Percentiles rank a stretch among this genome's conserved stretches.
Conservation (phyloP, 2,888 invertebrate genomes). For the Rotaria macrura region DNA sequence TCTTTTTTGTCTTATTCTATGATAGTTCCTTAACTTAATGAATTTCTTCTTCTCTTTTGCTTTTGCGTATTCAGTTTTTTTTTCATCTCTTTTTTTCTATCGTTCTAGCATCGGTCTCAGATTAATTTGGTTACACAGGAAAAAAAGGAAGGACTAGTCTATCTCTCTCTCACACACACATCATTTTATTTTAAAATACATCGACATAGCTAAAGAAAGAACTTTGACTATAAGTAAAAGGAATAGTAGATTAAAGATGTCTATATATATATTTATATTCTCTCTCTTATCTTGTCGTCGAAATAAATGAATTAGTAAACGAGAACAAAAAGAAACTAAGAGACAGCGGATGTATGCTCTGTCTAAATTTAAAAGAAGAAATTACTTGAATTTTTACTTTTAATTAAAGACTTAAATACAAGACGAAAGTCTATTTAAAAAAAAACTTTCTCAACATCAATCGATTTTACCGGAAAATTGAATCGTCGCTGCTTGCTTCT, state of each 20-base stretch:
- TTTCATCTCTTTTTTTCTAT: not conserved
- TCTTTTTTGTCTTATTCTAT: not conserved
- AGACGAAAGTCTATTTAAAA: too few species aligned
- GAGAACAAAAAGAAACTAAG: not conserved
- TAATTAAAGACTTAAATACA: too few species aligned
- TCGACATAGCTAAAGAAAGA: not conserved
- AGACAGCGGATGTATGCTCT: not conserved
- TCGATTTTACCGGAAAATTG: too few species aligned
- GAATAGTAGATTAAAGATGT: not conserved
- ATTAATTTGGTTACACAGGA: not conserved
- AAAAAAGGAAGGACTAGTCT: not conserved
- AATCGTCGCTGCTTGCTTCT: too few species aligned
- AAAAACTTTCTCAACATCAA: too few species aligned
- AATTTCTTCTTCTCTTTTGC: not conserved
- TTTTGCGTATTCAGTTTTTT: not conserved
- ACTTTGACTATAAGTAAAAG: not conserved
- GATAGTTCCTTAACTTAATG: constrained; percentile 11
- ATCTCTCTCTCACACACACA: not conserved
- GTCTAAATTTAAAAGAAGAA: not conserved
- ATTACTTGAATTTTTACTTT: not conserved
- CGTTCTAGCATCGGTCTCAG: not conserved
- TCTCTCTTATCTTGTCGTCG: not conserved
- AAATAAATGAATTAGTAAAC: not conserved
- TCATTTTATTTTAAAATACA: not conserved
- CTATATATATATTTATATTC: not conserved